A percentile compares a stretch with the other conserved stretches of the same genome.
Evolutionary conservation across 2,113 vertebrate genomes (phyloP).

Genomic region (Pterocles gutturalis): DNA sequence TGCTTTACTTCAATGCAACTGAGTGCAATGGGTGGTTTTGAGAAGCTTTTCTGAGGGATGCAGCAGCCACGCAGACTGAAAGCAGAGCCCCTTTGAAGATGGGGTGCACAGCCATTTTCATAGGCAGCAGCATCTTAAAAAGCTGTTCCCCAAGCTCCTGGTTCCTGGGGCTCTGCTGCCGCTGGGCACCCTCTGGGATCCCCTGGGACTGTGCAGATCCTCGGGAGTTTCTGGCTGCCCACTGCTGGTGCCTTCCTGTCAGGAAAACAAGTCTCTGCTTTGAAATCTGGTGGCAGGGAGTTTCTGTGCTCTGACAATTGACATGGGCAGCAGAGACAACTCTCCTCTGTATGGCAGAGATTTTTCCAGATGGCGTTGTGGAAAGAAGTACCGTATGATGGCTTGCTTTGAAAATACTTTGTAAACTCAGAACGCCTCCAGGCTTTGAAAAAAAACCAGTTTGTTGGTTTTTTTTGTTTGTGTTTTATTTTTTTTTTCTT

Average conservation of each 20-base stretch:
- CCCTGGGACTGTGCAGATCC: fast-evolving
- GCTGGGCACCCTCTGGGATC: fast-evolving
- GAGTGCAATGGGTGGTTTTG: fast-evolving
- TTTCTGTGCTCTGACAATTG: background rate
- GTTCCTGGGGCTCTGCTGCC: background rate
- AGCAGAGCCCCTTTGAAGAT: background rate
- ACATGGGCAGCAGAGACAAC: background rate
- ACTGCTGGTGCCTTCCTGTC: background rate
- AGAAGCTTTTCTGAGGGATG: background rate
- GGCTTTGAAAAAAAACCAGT: background rate
- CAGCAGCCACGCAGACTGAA: background rate
- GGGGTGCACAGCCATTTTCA: fast-evolving
- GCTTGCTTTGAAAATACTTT: background rate
- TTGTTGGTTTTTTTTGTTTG: background rate
- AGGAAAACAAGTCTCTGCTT: background rate
- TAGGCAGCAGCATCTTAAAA: background rate
- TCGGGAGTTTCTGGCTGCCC: fast-evolving
- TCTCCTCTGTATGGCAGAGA: background rate
- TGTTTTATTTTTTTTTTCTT: background rate
- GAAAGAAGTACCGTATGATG: background rate
- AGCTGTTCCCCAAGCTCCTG: background rate
- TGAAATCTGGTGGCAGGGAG: fast-evolving
- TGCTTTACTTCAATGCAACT: background rate
- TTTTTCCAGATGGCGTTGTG: background rate
- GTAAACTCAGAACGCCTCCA: background rate